Conservation (phyloP, 2,888 invertebrate genomes). For the Machimus rusticus region DNA sequence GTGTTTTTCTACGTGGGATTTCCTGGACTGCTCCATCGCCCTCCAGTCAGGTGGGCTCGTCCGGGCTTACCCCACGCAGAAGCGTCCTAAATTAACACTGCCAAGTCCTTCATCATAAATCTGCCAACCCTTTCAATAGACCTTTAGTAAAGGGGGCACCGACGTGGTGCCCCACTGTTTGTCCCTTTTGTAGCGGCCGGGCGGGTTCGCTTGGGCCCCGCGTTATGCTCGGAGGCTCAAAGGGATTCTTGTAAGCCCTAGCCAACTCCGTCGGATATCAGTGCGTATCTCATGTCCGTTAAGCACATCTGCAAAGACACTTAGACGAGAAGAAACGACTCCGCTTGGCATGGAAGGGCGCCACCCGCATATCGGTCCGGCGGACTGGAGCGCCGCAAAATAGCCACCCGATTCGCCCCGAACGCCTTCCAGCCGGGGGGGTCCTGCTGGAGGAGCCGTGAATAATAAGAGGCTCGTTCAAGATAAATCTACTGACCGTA, state of each 20-base stretch:
- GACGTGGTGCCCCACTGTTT: neutral
- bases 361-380: neutral
- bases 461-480: conserved; percentile 26
- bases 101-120: conserved; percentile 31
- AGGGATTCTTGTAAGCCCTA: neutral
- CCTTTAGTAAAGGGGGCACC: neutral
- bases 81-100: conserved; percentile 8
- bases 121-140: conserved; percentile 32
- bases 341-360: neutral
- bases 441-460: neutral
- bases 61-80: neutral
- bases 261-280: neutral
- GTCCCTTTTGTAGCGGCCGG: neutral
- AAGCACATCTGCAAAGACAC: conserved; percentile 27
- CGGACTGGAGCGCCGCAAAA: neutral
- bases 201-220: neutral
- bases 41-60: neutral
- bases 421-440: neutral
- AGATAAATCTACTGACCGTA: conserved; percentile 31
- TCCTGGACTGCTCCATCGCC: neutral
- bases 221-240: neutral
- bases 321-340: neutral
- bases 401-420: neutral
- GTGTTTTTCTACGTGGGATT: neutral
- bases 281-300: neutral